Percentiles rank a stretch among this genome's conserved stretches.
phyloP scores from a whole-genome alignment of 2,888 invertebrate genomes.

The Anarsia innoxiella region DNA sequence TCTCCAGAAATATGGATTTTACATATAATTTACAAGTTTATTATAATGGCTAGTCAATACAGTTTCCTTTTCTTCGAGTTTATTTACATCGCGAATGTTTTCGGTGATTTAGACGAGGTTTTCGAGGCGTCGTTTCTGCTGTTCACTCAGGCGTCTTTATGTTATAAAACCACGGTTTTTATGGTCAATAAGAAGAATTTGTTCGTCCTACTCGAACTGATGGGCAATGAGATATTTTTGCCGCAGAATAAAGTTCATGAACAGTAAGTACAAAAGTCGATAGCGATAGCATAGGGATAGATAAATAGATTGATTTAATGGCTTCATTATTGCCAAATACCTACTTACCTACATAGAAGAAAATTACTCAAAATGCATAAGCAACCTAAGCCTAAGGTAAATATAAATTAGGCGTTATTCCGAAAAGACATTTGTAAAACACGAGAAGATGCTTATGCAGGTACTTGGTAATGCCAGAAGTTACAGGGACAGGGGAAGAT shows the following conservation, averaged over 20 bases:
- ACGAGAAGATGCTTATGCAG: too few species aligned
- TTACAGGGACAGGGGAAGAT: too few species aligned
- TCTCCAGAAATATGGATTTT: slow-evolving; percentile 16
- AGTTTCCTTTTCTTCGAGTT: slow-evolving; percentile 51
- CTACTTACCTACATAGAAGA: too few species aligned
- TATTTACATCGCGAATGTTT: slow-evolving; percentile 45
- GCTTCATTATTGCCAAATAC: too few species aligned
- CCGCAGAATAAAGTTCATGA: slow-evolving; percentile 36
- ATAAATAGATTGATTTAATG: too few species aligned
- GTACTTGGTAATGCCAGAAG: too few species aligned
- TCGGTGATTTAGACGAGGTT: slow-evolving; percentile 53
- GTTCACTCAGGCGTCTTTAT: slow-evolving; percentile 56
- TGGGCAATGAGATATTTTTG: slow-evolving; percentile 39
- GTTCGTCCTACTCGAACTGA: slow-evolving; percentile 31
- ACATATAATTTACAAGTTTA: slow-evolving; percentile 31
- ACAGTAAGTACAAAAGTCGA: slow-evolving; percentile 44
- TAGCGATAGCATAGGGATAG: too few species aligned
- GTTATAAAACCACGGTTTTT: slow-evolving; percentile 51
- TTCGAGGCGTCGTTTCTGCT: slow-evolving; percentile 53
- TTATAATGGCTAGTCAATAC: slow-evolving; percentile 44
- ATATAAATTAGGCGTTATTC: too few species aligned
- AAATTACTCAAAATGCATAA: too few species aligned
- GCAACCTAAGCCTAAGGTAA: too few species aligned
- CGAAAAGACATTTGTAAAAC: too few species aligned
- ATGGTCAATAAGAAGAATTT: slow-evolving; percentile 38